Evolutionary conservation across 2,797 vertebrate genomes (phyloP), one percentile per base, ranked within the genome.

Genomic region (Halcyon badia): DNA sequence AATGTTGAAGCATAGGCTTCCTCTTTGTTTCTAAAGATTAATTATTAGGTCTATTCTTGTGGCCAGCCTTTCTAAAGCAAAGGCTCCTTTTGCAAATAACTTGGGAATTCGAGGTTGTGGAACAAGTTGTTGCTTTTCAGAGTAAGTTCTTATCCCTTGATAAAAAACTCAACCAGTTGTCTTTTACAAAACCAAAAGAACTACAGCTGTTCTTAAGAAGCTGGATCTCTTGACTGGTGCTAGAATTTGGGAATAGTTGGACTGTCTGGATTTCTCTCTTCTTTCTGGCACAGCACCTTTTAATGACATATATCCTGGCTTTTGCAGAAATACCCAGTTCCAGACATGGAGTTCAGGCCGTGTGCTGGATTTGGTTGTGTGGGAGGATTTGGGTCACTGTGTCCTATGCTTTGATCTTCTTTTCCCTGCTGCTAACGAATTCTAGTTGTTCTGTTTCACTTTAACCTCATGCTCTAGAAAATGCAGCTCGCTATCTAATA

Each of bases 371-470:
- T 95, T 95, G 83, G 41, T 77, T 57, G 42, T 35, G 7, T 90
- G 64, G 48, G 60, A 93, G 91, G 95, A 96, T 96, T 96, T 96
- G 94, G 93, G 95, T 97, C 91, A 95, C 93, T 96, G 0, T 94
- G 94, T 97, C 94, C 91, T 95, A 86, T 64, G 33, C 56, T 97
- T 90, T 91, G 95, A 95, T 92, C 95, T 94, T 91, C 94, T 95
- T 86, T 83, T 22, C 28, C 24, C 65, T 52, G 46, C 61, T 26
- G 49, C 77, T 95, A 78, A 95, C 92, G 83, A 89, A 69, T 90
- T 96, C 41, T 64, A 1, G 16, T 86, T 88, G 65, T 95, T 78
- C 66, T n/a, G 46, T 57, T 95, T 96, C 75, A 57, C 56, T 92
- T 81, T 25, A 37, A 30, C 57, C 54, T 83, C 37, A 68, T 25